phyloP scores from a whole-genome alignment of 2,797 vertebrate genomes.

The Chaetodon trifasciatus region DNA sequence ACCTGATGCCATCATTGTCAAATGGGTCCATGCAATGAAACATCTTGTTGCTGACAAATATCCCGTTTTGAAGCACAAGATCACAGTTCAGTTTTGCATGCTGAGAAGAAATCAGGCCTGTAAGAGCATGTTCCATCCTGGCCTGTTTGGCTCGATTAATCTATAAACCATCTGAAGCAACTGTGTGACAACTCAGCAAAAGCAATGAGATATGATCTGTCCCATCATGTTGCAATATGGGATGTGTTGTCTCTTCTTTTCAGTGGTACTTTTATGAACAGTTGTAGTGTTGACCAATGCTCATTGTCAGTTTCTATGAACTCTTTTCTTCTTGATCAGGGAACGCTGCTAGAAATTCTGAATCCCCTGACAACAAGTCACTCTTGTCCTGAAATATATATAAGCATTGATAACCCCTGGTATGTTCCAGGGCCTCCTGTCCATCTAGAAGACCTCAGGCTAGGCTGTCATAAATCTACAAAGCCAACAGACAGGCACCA shows the following conservation, averaged over 20 bases:
- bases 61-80: background rate
- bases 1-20: constrained; percentile 7
- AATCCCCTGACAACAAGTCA: background rate
- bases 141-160: background rate
- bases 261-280: background rate
- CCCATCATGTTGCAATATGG: background rate
- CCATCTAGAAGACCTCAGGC: background rate
- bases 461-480: constrained; percentile 32
- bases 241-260: background rate
- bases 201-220: background rate
- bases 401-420: constrained; percentile 8
- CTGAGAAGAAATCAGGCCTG: background rate
- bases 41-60: background rate
- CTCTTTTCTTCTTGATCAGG: background rate
- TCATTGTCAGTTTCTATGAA: background rate
- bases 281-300: background rate
- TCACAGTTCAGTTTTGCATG: background rate
- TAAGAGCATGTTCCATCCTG: background rate
- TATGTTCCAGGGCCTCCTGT: constrained; percentile 8
- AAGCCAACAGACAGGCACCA: constrained; percentile 9
- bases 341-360: background rate
- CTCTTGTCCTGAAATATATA: constrained; percentile 25
- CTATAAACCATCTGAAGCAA: constrained; percentile 11
- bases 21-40: background rate
- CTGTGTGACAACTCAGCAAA: background rate